Percentiles rank a stretch among this genome's conserved stretches.
These are phyloP conservation scores for Halocynthia aurantium DNA, from an alignment of 23 tunicate species.

Conservation along the genomic window DNA sequence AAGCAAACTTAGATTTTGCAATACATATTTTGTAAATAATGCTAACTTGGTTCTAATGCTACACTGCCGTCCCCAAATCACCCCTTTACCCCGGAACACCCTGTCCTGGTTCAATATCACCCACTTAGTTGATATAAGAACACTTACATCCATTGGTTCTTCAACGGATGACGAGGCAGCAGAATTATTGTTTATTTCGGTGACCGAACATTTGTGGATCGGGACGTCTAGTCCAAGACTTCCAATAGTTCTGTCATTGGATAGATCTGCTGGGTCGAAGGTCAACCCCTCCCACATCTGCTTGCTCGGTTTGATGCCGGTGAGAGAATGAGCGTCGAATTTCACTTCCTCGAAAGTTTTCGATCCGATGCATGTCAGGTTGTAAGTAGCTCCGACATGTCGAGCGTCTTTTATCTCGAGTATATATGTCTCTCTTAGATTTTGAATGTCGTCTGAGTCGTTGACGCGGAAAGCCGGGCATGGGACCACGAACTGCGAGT, in stretches of 20 bases:
- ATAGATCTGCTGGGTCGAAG: not conserved
- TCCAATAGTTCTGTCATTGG: conserved; percentile 13
- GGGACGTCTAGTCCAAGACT: conserved; percentile 3
- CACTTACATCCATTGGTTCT: not conserved
- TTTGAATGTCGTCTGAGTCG: conserved; percentile 27
- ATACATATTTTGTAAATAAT: too few relatives aligned
- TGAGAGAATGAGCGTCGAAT: conserved; percentile 30
- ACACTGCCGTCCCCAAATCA: too few relatives aligned
- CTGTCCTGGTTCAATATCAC: too few relatives aligned
- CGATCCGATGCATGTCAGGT: conserved; percentile 29
- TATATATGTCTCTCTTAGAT: conserved; percentile 30
- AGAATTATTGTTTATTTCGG: too few relatives aligned
- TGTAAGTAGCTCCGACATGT: not conserved
- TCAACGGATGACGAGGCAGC: not conserved
- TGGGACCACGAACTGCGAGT: conserved; percentile 18
- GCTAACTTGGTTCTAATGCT: too few relatives aligned
- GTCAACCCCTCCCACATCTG: conserved; percentile 58
- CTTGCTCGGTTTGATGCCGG: conserved; percentile 33
- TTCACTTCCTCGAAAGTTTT: conserved; percentile 51
- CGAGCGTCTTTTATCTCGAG: conserved; percentile 42
- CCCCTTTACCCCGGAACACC: too few relatives aligned
- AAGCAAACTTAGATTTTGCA: too few relatives aligned
- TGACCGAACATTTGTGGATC: conserved; percentile 2
- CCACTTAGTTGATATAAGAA: not conserved
- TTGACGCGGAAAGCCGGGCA: conserved; percentile 36